phyloP scores from a whole-genome alignment of 2,888 invertebrate genomes.

The Phengaris arion region DNA sequence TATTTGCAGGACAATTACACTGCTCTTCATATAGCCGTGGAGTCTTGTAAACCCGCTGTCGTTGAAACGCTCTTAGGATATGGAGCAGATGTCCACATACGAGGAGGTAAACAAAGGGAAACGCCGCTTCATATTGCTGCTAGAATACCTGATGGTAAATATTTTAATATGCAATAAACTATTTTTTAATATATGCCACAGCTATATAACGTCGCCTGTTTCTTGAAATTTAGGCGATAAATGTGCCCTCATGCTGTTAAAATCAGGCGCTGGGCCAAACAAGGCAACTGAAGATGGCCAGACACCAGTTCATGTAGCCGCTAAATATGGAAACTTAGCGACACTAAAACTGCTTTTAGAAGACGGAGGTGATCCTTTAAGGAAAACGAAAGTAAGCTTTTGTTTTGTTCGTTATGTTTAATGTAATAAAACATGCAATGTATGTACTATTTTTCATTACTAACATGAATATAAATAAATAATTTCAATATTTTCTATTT shows the following conservation, averaged over 20 bases:
- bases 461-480: neutral
- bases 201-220: neutral
- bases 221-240: constrained; percentile 59
- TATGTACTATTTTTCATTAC: neutral
- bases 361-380: constrained; percentile 96
- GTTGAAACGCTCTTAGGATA: constrained; percentile 97
- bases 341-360: constrained; percentile 92
- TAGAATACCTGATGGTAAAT: constrained; percentile 85
- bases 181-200: neutral
- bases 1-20: constrained; percentile 94
- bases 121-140: constrained; percentile 99
- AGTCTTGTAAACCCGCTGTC: constrained; percentile 94
- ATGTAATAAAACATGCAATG: neutral
- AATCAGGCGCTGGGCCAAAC: constrained; percentile 98
- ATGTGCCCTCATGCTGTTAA: constrained; percentile 97
- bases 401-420: neutral
- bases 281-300: constrained; percentile 97
- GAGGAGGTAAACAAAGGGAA: constrained; percentile 93
- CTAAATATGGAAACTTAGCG: constrained; percentile 92
- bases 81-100: constrained; percentile 97
- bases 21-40: constrained; percentile 97
- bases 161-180: neutral
- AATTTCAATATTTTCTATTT: constrained; percentile 7
- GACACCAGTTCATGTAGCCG: constrained; percentile 98
- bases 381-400: constrained; percentile 89